Evolutionary conservation across 2,113 vertebrate genomes (phyloP).

Genomic region (Taurulus bubalis): DNA sequence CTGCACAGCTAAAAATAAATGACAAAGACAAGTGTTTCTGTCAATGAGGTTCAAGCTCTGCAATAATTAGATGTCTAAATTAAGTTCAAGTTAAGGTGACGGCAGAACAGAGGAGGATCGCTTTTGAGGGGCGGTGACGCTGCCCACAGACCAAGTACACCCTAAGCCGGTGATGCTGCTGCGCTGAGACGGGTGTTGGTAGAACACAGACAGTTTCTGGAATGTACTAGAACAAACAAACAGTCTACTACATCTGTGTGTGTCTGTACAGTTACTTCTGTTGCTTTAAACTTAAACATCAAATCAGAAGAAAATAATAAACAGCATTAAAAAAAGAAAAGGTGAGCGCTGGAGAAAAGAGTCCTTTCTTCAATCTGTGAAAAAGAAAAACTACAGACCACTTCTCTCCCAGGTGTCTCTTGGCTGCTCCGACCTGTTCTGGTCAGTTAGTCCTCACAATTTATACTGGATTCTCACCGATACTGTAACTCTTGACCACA

Average conservation of each 20-base stretch:
- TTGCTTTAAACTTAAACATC: slow-evolving; percentile 51
- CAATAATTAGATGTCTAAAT: slow-evolving; percentile 58
- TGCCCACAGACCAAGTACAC: slow-evolving; percentile 53
- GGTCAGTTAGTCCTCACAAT: slow-evolving; percentile 55
- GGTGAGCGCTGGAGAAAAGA: slow-evolving; percentile 60
- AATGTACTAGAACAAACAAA: slow-evolving; percentile 85
- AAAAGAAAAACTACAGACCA: slow-evolving; percentile 52
- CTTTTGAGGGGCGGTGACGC: slow-evolving; percentile 53
- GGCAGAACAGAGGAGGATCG: slow-evolving; percentile 48
- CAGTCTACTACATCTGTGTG: slow-evolving; percentile 70
- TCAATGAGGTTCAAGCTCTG: slow-evolving; percentile 66
- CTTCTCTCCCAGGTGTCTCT: slow-evolving; percentile 51
- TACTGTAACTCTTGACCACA: slow-evolving; percentile 66
- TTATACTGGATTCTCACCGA: slow-evolving; percentile 65
- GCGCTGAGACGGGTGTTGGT: slow-evolving; percentile 41
- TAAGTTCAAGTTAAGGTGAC: slow-evolving; percentile 65
- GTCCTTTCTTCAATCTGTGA: slow-evolving; percentile 80
- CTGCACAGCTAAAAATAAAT: slow-evolving; percentile 68
- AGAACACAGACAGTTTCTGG: slow-evolving; percentile 80
- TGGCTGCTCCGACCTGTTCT: slow-evolving; percentile 58
- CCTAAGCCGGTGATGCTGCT: slow-evolving; percentile 47
- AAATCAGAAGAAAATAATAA: slow-evolving; percentile 46
- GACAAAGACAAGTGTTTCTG: slow-evolving; percentile 55
- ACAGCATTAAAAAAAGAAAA: slow-evolving; percentile 56
- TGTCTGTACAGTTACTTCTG: slow-evolving; percentile 26